A percentile compares a stretch with the other conserved stretches of the same genome.
Conservation (phyloP, 2,888 invertebrate species). For the Agrochola litura region DNA sequence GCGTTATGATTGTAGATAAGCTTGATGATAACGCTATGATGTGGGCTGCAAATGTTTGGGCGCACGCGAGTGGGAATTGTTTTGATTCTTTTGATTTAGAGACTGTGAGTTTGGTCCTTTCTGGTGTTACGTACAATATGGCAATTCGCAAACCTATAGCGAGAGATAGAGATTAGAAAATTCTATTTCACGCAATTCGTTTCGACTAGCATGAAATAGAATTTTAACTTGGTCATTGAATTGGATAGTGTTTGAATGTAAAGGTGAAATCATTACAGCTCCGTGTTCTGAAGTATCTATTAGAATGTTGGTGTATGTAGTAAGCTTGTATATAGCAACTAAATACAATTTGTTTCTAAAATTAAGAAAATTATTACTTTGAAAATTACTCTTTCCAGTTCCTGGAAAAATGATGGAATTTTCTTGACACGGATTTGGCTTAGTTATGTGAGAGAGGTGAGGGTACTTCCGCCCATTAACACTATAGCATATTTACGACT, state of each 20-base stretch:
- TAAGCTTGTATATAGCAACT: background rate
- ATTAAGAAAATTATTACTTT: background rate
- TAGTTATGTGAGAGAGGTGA: conserved; percentile 15
- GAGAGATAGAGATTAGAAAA: background rate
- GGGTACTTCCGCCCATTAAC: conserved; percentile 41
- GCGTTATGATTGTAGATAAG: conserved; percentile 66
- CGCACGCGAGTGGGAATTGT: conserved; percentile 52
- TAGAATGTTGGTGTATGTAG: background rate
- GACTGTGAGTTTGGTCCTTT: background rate
- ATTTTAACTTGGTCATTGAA: background rate
- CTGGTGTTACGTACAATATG: background rate
- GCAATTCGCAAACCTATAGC: too few species aligned
- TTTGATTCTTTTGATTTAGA: conserved; percentile 13
- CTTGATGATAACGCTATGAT: conserved; percentile 54
- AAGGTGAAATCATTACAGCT: background rate
- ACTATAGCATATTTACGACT: conserved; percentile 49
- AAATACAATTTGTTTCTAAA: background rate
- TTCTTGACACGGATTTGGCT: conserved; percentile 3
- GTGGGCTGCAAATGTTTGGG: conserved; percentile 51
- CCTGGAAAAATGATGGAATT: conserved; percentile 7
- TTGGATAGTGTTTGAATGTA: background rate
- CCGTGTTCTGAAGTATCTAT: background rate
- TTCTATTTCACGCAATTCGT: background rate
- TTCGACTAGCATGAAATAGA: too few species aligned
- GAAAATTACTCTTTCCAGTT: background rate